Conservation (phyloP, 2,888 invertebrate species). For the Epiblema foenella region DNA sequence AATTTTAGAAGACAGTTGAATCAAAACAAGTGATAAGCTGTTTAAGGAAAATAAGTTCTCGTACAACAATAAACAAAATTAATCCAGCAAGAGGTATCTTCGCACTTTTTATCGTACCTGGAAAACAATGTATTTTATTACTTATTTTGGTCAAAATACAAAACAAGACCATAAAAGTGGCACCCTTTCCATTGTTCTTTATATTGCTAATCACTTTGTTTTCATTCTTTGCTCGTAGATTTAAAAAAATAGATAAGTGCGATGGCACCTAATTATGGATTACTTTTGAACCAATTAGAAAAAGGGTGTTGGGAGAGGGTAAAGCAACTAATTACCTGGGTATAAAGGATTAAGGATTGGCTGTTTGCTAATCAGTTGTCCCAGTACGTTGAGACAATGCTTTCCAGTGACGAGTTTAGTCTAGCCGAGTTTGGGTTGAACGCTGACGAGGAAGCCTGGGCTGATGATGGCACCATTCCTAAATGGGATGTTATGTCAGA, state of each 20-base stretch:
- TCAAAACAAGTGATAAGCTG: conserved; percentile 10
- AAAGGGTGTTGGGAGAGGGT: conserved; percentile 49
- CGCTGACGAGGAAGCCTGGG: neutral
- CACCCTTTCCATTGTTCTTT: conserved; percentile 5
- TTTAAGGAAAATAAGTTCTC: neutral
- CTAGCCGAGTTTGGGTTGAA: conserved; percentile 40
- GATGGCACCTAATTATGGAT: conserved; percentile 44
- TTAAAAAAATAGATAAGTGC: conserved; percentile 15
- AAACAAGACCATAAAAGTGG: conserved; percentile 20
- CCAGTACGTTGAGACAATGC: conserved; percentile 54
- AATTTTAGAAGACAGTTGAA: neutral
- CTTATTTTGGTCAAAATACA: conserved; percentile 6
- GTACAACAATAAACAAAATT: conserved; percentile 12
- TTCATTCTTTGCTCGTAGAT: conserved; percentile 6
- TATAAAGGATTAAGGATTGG: conserved; percentile 50
- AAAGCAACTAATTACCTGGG: conserved; percentile 51
- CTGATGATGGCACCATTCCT: conserved; percentile 16
- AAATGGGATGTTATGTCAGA: conserved; percentile 19
- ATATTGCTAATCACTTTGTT: conserved; percentile 34
- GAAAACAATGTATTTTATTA: conserved; percentile 7
- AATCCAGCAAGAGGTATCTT: conserved; percentile 3
- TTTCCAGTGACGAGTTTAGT: conserved; percentile 49
- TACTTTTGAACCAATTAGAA: conserved; percentile 45
- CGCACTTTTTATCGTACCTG: neutral
- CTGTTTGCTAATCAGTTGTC: conserved; percentile 51